Percentiles rank a stretch among this genome's conserved stretches.
phyloP scores from a whole-genome alignment of 2,888 invertebrate genomes.

The Monoplex corrugatus region DNA sequence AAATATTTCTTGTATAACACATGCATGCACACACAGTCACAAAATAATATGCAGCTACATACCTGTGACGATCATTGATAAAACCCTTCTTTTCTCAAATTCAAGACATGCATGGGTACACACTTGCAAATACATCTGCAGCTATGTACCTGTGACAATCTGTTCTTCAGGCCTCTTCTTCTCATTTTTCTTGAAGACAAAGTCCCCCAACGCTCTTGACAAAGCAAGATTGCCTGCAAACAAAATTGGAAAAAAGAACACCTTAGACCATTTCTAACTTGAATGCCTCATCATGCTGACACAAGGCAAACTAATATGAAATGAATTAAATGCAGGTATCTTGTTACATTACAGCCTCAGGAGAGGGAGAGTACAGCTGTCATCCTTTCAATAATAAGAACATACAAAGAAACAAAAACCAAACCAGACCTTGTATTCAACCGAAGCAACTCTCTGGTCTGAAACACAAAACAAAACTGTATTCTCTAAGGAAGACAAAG shows the following conservation, averaged over 20 bases:
- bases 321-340: too few relatives aligned
- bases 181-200: conserved; percentile 95
- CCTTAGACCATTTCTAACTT: background rate
- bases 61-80: background rate
- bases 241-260: too few relatives aligned
- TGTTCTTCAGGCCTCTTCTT: conserved; percentile 94
- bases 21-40: background rate
- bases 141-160: conserved; percentile 92
- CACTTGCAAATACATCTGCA: background rate
- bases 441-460: too few relatives aligned
- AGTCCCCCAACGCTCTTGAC: conserved; percentile 97
- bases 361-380: too few relatives aligned
- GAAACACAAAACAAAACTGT: too few relatives aligned
- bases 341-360: too few relatives aligned
- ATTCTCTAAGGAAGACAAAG: too few relatives aligned
- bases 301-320: background rate
- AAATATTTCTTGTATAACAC: too few relatives aligned
- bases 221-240: conserved; percentile 90
- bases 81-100: too few relatives aligned
- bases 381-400: too few relatives aligned
- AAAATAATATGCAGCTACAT: background rate
- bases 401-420: too few relatives aligned
- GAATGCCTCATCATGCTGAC: background rate
- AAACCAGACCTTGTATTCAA: too few relatives aligned
- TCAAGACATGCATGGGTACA: background rate